These are phyloP conservation scores for Clepsis dumicolana DNA, from an alignment of 2,888 invertebrate species.

Conservation along the genomic window DNA sequence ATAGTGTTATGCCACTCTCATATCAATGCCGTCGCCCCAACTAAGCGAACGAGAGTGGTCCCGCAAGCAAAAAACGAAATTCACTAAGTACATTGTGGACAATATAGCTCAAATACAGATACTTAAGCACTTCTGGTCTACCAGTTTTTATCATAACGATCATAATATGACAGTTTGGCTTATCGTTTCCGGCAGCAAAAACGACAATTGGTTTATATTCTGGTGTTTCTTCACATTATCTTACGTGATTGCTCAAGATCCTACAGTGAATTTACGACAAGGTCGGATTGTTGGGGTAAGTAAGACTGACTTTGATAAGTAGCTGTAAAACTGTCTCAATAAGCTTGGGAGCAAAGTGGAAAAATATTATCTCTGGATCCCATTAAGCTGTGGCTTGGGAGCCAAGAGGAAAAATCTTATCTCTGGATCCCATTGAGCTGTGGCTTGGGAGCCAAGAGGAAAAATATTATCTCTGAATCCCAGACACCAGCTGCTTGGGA, in stretches of 20 bases:
- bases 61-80: neutral
- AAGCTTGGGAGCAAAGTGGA: no score
- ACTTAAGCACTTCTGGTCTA: neutral
- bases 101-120: neutral
- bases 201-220: constrained; percentile 36
- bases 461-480: no score
- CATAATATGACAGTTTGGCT: neutral
- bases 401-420: no score
- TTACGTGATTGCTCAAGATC: constrained; percentile 72
- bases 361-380: no score
- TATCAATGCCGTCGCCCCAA: constrained; percentile 59
- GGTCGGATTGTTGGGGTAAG: constrained; percentile 87
- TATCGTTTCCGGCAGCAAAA: neutral
- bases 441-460: no score
- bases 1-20: constrained; percentile 53
- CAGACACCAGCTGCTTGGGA: no score
- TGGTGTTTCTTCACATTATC: constrained; percentile 48
- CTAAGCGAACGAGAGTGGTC: constrained; percentile 22
- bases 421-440: no score
- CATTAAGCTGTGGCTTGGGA: no score
- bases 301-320: neutral
- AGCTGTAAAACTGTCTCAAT: no score
- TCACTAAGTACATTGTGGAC: neutral
- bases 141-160: neutral
- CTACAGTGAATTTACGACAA: constrained; percentile 83